Percentiles rank a stretch among this genome's conserved stretches.
phyloP scores from a whole-genome alignment of 1,140 invertebrate species.

The Galleria mellonella region DNA sequence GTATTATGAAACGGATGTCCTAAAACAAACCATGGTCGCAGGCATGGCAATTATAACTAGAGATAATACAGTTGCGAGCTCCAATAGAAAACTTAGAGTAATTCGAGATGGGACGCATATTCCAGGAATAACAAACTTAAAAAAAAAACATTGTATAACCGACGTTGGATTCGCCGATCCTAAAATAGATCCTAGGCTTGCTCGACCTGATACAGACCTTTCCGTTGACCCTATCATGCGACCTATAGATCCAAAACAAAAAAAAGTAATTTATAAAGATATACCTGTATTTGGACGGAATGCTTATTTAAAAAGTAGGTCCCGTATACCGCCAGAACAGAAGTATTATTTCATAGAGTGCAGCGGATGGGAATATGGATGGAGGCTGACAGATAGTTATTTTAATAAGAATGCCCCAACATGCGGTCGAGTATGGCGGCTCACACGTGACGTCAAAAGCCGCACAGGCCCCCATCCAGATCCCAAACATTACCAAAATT shows the following conservation, averaged over 20 bases:
- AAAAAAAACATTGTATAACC: conserved; percentile 21
- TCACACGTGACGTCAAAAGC: conserved; percentile 14
- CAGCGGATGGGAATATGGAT: conserved; percentile 22
- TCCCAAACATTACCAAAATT: conserved; percentile 21
- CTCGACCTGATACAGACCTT: conserved; percentile 16
- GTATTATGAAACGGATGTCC: conserved; percentile 19
- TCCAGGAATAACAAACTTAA: conserved; percentile 10
- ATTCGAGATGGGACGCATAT: conserved; percentile 16
- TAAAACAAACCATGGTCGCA: conserved; percentile 11
- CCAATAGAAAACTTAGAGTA: conserved; percentile 12
- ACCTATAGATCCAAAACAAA: conserved; percentile 16
- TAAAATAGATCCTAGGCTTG: conserved; percentile 23
- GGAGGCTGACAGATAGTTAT: conserved; percentile 22
- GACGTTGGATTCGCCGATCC: conserved; percentile 25
- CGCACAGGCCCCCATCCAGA: conserved; percentile 29
- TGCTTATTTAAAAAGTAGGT: conserved; percentile 17
- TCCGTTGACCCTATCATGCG: conserved; percentile 25
- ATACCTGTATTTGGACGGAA: conserved; percentile 18
- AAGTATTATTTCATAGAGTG: conserved; percentile 24
- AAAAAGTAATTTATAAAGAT: conserved; percentile 22
- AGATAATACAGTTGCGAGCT: conserved; percentile 12
- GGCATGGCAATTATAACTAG: conserved; percentile 23
- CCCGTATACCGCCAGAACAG: conserved; percentile 16
- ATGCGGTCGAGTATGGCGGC: conserved; percentile 10
- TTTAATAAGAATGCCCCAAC: conserved; percentile 8